Evolutionary conservation across 2,888 invertebrate genomes (phyloP), one percentile per base, ranked within the genome.

Genomic region (Drosophila prostipennis): DNA sequence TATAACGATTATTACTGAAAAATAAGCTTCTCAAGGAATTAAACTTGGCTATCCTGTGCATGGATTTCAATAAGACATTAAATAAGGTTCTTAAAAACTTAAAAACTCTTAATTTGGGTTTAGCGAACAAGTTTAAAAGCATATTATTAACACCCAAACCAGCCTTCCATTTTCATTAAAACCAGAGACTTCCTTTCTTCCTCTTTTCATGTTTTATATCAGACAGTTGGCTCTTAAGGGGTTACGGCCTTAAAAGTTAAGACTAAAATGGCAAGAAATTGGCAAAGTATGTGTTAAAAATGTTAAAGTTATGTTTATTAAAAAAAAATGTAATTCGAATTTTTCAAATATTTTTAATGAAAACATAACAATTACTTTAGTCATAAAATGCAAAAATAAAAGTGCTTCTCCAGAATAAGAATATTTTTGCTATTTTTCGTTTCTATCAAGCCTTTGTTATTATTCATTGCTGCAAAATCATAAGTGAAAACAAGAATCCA

Each of bases 401-500:
- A 14, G 6, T 7, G 6, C 0, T 37, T 37, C 3, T 3, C 37
- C 1, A 2, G 8, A 8, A 2, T 11, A 19, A 10, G 10, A 19
- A 16, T 42, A 37, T 8, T 14, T 14, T 10, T 4, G 39, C 14
- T 7, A n/a, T n/a, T 8, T 39, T 16, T 34, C 0, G 6, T 0
- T 5, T 26, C 10, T 13, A 8, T n/a, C 11, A 23, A 32, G 8
- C 51, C 52, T 37, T 65, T 65, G 34, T 46, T 46, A 39, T 46
- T 26, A 29, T 52, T 46, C 23, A 46, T 65, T 45, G 60, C 10
- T 14, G 1, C 29, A 5, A 6, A 23, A 45, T n/a, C 16, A 10
- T 13, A 14, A 45, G 29, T 14, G 26, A 46, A 46, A 40, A 34
- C 45, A 23, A 34, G 37, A 34, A 72, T 60, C 48, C 61, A 60